Percentiles rank a stretch among this genome's conserved stretches.
These are phyloP conservation scores for Sialia sialis DNA, from an alignment of 2,113 vertebrate genomes.

Conservation along the genomic window DNA sequence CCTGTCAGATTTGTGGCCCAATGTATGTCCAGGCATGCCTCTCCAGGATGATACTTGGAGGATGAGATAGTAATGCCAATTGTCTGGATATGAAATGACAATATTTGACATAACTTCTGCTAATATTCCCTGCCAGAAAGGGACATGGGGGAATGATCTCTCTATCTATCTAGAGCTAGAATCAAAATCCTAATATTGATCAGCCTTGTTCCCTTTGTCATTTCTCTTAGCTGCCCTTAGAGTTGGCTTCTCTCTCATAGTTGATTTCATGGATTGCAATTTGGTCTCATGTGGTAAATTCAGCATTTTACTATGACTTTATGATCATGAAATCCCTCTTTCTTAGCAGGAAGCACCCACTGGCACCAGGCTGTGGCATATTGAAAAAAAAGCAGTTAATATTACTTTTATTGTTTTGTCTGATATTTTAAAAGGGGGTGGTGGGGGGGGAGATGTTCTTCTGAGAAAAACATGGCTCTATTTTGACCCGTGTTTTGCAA, in stretches of 20 bases:
- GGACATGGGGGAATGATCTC: constrained; percentile 19
- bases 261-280: background rate
- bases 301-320: background rate
- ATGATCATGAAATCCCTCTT: background rate
- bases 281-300: background rate
- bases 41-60: background rate
- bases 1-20: background rate
- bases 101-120: constrained; percentile 56
- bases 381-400: background rate
- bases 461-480: background rate
- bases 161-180: constrained; percentile 9
- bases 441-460: accelerated
- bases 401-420: background rate
- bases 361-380: background rate
- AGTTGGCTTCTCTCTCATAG: background rate
- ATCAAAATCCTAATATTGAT: constrained; percentile 40
- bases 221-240: background rate
- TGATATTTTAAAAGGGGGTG: background rate
- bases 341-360: background rate
- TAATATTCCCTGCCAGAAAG: constrained; percentile 45
- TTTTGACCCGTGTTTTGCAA: background rate
- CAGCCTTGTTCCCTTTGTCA: background rate
- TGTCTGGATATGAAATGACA: constrained; percentile 48
- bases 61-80: background rate
- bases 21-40: constrained; percentile 5